These are phyloP conservation scores for Dinoponera quadriceps DNA, from an alignment of 1,140 invertebrate species.

Conservation along the genomic window DNA sequence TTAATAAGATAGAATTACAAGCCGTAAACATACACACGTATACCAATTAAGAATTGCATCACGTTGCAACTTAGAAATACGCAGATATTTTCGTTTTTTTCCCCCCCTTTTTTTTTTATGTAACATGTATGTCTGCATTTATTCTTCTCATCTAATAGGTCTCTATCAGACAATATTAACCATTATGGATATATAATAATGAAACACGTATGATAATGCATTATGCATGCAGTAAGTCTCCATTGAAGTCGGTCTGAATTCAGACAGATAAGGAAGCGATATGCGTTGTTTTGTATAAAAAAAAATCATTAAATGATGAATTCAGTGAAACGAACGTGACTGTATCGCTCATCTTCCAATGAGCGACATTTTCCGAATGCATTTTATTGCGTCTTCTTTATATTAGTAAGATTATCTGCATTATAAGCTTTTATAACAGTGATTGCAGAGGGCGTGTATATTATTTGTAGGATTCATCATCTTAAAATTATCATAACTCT, in stretches of 20 bases:
- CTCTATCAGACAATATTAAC: constrained; percentile 30
- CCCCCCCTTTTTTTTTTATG: too few relatives aligned
- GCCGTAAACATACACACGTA: constrained; percentile 15
- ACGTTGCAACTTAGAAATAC: background rate
- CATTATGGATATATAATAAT: background rate
- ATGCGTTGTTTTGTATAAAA: constrained; percentile 1
- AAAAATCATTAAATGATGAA: background rate
- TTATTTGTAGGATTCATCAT: constrained; percentile 4
- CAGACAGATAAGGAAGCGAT: background rate
- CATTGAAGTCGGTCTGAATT: background rate
- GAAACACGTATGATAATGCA: constrained; percentile 7
- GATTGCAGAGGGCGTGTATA: constrained; percentile 23
- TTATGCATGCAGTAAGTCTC: background rate
- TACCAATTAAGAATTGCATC: constrained; percentile 14
- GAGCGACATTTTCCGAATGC: constrained; percentile 10
- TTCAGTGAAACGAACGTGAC: background rate
- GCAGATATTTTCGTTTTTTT: background rate
- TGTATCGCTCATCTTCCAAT: background rate
- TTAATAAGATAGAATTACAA: constrained; percentile 24
- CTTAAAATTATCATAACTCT: background rate
- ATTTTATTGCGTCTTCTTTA: constrained; percentile 13
- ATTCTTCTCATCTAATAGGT: constrained; percentile 15
- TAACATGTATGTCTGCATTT: constrained; percentile 42
- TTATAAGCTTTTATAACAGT: background rate
- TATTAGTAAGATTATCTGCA: background rate